Base-by-base conservation (phyloP, 2,888 invertebrate genomes). In the Marronus borbonicus region DNA sequence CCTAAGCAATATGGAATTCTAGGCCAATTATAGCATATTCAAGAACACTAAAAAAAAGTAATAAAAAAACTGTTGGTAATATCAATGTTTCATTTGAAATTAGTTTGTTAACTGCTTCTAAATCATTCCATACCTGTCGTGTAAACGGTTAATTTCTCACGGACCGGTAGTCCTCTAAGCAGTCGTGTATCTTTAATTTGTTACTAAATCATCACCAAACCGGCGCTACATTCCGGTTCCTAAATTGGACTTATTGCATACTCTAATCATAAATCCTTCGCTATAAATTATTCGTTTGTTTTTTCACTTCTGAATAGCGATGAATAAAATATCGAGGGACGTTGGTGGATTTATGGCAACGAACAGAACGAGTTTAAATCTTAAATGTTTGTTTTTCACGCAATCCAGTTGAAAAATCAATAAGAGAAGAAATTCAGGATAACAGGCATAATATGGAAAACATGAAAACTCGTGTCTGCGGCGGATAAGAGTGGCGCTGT, bases 361-460 rank as follows among this genome's bases (percentile, higher is more conserved):
- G 36, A 44, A 17, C 17, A 39, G 17, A 70, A 58, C 55, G 36
- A 70, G 36, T 58, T 70, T 70, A 70, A 70, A 70, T 58, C 70
- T 70, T 70, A 70, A 70, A 70, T 58, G 70, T 70, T 70, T 70
- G 70, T 70, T 70, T 70, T 70, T 70, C 70, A 70, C 70, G 70
- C 70, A 70, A 70, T 70, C 70, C 36, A 58, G 55, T 70, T 36
- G 70, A 70, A 70, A 70, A 70, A 70, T 70, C 70, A 39, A 70
- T 70, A 70, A 58, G 17, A 69, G 68, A 55, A 70, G 68, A 55
- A 70, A 70, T 70, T 70, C 55, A 55, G 55, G 58, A 55, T 70
- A 70, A 70, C 36, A 36, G 36, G 55, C 28, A 10, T 70, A 58
- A 70, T 70, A 70, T 58, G 39, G 58, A 58, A 70, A 55, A 70